These are phyloP conservation scores for Cybosia mesomella DNA, from an alignment of 2,888 invertebrate genomes.

Conservation along the genomic window DNA sequence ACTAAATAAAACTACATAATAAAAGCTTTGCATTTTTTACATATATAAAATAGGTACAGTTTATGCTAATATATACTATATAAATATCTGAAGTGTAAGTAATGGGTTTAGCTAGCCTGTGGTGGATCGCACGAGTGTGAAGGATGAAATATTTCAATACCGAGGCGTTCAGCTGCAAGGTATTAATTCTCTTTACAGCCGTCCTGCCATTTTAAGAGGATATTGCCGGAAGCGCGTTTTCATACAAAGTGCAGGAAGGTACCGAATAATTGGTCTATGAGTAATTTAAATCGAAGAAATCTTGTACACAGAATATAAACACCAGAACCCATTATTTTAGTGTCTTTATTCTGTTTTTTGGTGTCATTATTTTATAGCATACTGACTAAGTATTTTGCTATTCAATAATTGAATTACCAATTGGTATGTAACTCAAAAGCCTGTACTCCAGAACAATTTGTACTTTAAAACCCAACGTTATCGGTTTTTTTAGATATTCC, in stretches of 20 bases:
- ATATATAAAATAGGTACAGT: too few species aligned
- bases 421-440: too few species aligned
- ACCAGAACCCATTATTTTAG: too few species aligned
- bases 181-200: constrained; percentile 51
- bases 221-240: not conserved
- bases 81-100: constrained; percentile 23
- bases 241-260: not conserved
- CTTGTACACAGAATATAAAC: too few species aligned
- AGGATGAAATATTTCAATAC: constrained; percentile 43
- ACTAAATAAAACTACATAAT: not conserved
- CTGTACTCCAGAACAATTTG: too few species aligned
- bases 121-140: constrained; percentile 42
- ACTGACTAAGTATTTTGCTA: too few species aligned
- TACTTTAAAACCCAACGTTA: too few species aligned
- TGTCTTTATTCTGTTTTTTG: too few species aligned
- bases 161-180: constrained; percentile 48
- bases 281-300: not conserved
- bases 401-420: too few species aligned
- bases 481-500: too few species aligned
- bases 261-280: not conserved
- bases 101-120: constrained; percentile 34
- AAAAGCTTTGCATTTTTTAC: not conserved
- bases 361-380: too few species aligned
- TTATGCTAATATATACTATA: too few species aligned
- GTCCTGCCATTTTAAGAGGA: constrained; percentile 36